These are phyloP conservation scores for Vultur gryphus DNA, from an alignment of 2,797 vertebrate genomes.

Conservation along the genomic window DNA sequence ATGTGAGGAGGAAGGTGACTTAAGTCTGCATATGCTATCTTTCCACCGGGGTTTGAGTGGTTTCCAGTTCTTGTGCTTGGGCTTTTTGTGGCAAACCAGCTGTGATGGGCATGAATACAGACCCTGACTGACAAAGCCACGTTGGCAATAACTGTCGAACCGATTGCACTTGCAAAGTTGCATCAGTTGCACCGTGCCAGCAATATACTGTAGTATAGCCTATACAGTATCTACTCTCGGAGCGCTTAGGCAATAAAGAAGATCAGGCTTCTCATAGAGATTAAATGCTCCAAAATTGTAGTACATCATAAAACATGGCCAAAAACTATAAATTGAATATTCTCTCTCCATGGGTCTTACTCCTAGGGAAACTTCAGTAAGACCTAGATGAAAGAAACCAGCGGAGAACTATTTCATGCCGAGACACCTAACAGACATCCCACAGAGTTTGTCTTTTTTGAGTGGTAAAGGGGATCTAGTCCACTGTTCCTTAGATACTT, in stretches of 20 bases:
- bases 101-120: not conserved
- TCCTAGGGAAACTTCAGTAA: not conserved
- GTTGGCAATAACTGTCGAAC: not conserved
- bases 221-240: not conserved
- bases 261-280: not conserved
- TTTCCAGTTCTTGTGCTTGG: not conserved
- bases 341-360: not conserved
- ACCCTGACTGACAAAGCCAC: not conserved
- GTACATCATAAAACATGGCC: not conserved
- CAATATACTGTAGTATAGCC: not conserved
- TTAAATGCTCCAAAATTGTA: not conserved
- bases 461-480: not conserved
- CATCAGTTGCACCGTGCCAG: not conserved
- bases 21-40: not conserved
- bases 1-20: not conserved
- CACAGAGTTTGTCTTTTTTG: not conserved
- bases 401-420: not conserved
- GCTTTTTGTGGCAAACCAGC: not conserved
- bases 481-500: not conserved
- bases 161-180: not conserved
- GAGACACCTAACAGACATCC: not conserved
- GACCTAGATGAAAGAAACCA: not conserved
- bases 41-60: not conserved
- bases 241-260: not conserved
- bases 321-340: not conserved